A percentile compares a stretch with the other conserved stretches of the same genome.
Conservation (phyloP, 64 coral and sea anemone genomes). For the Pocillopora verrucosa region DNA sequence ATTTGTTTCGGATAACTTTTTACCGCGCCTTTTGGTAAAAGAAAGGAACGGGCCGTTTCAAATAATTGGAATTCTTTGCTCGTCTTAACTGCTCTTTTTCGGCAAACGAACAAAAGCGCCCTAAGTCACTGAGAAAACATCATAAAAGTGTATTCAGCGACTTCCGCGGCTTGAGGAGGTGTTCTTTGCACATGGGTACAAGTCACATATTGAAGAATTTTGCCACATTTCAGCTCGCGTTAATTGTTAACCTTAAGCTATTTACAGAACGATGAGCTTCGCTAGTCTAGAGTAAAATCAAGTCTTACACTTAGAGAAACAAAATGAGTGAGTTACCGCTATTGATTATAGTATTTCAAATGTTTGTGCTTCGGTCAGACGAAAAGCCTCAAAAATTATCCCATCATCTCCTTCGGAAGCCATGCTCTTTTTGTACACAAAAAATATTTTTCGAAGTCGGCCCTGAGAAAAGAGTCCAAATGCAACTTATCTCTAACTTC, state of each 20-base stretch:
- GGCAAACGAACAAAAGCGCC: constrained; percentile 23
- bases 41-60: constrained; percentile 6
- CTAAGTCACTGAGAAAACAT: constrained; percentile 41
- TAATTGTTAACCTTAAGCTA: neutral
- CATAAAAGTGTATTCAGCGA: neutral
- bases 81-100: constrained; percentile 21
- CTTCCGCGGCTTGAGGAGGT: constrained; percentile 12
- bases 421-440: neutral
- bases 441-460: neutral
- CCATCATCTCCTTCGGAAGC: neutral
- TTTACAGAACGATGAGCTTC: neutral
- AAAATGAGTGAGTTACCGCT: constrained; percentile 7
- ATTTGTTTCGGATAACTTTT: neutral
- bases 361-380: neutral
- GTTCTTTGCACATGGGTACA: neutral
- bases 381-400: neutral
- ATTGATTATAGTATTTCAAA: neutral
- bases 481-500: neutral
- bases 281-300: neutral
- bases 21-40: neutral
- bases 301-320: neutral
- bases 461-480: neutral
- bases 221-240: constrained; percentile 6
- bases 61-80: constrained; percentile 44
- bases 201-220: neutral